Evolutionary conservation across 1,140 invertebrate genomes (phyloP).

Genomic region (Drosophila eugracilis): DNA sequence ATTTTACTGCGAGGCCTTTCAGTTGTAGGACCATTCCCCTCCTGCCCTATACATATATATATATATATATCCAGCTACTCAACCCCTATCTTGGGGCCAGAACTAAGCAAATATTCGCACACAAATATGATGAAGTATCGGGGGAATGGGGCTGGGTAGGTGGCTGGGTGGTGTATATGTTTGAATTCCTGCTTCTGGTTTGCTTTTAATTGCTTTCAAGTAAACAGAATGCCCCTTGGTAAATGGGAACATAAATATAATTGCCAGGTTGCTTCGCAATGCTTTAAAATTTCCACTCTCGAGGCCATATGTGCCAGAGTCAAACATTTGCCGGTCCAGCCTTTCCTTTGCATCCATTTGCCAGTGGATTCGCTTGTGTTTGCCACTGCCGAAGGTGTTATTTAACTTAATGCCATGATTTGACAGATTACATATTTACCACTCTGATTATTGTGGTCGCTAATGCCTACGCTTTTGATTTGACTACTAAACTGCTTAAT

Average conservation of each 20-base stretch:
- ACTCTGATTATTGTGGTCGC: slow-evolving; percentile 36
- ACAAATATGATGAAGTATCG: slow-evolving; percentile 76
- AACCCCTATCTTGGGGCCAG: slow-evolving; percentile 45
- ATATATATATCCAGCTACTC: slow-evolving; percentile 33
- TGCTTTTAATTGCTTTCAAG: slow-evolving; percentile 80
- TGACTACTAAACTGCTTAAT: not conserved
- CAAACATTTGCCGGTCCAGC: slow-evolving; percentile 23
- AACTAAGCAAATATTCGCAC: slow-evolving; percentile 74
- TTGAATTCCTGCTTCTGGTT: slow-evolving; percentile 52
- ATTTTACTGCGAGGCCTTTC: slow-evolving; percentile 78
- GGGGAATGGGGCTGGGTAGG: not conserved
- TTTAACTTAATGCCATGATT: slow-evolving; percentile 64
- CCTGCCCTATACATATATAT: not conserved
- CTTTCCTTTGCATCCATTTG: not conserved
- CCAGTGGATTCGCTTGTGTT: slow-evolving; percentile 2
- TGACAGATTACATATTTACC: slow-evolving; percentile 60
- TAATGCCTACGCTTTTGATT: slow-evolving; percentile 16
- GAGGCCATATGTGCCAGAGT: slow-evolving; percentile 33
- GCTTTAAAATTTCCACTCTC: slow-evolving; percentile 49
- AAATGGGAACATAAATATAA: slow-evolving; percentile 71
- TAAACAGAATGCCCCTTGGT: slow-evolving; percentile 73
- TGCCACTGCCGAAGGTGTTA: slow-evolving; percentile 40
- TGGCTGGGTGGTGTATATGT: not conserved
- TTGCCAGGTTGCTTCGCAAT: slow-evolving; percentile 56
- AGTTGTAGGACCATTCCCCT: slow-evolving; percentile 8